Conservation (phyloP, 2,113 vertebrate species). For the Oenanthe melanoleuca region DNA sequence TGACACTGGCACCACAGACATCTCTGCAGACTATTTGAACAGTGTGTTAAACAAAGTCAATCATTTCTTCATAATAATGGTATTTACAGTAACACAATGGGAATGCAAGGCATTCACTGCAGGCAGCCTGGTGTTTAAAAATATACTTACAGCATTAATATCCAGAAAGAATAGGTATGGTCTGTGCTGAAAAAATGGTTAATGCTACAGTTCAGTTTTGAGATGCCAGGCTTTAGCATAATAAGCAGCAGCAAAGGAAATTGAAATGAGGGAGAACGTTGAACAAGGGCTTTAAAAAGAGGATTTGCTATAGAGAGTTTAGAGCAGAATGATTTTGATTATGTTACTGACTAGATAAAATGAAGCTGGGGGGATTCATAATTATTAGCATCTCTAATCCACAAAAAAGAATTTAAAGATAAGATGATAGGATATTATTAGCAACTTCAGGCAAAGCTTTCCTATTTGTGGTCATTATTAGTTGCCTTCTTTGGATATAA, state of each 20-base stretch:
- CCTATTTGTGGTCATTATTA: conserved; percentile 1
- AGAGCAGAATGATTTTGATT: conserved; percentile 69
- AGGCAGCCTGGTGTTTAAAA: conserved; percentile 57
- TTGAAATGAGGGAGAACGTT: conserved; percentile 62
- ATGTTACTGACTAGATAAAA: conserved; percentile 67
- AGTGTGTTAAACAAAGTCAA: conserved; percentile 46
- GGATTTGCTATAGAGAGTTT: conserved; percentile 67
- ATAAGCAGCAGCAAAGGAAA: conserved; percentile 73
- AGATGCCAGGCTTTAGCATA: conserved; percentile 63
- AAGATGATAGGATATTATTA: conserved; percentile 61
- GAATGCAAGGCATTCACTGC: conserved; percentile 59
- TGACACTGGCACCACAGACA: conserved; percentile 49
- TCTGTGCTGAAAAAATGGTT: conserved; percentile 42
- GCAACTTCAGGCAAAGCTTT: conserved; percentile 37
- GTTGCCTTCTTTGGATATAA: background rate
- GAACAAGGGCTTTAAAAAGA: conserved; percentile 66
- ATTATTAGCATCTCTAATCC: conserved; percentile 70
- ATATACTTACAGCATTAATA: conserved; percentile 54
- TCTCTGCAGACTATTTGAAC: conserved; percentile 63
- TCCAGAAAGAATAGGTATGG: conserved; percentile 55
- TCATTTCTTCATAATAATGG: conserved; percentile 66
- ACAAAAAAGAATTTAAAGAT: conserved; percentile 66
- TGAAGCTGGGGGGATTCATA: conserved; percentile 52
- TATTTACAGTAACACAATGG: conserved; percentile 70
- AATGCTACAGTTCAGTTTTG: conserved; percentile 52